phyloP scores from a whole-genome alignment of 2,797 vertebrate species.

The Triplophysa yarkandensis region DNA sequence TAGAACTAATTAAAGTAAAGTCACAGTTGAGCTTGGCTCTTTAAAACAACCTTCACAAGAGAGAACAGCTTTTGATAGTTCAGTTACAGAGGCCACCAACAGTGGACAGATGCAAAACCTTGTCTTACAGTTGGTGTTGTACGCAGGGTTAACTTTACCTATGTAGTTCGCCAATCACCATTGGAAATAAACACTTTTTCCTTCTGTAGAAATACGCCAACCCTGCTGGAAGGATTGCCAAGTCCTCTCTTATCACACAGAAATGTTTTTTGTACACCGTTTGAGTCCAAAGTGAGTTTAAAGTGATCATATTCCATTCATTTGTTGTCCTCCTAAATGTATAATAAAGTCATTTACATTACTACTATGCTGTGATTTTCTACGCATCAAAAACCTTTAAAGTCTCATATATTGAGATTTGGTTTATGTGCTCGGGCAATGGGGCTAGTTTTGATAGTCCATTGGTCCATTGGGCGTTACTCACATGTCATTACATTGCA shows the following conservation, averaged over 20 bases:
- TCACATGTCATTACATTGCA: no score
- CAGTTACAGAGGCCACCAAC: neutral
- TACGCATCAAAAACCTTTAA: no score
- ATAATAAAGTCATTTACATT: no score
- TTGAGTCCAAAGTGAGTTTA: no score
- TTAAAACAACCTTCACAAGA: neutral
- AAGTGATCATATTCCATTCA: no score
- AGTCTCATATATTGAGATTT: no score
- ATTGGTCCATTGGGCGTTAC: no score
- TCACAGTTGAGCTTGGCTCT: neutral
- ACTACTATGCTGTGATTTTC: no score
- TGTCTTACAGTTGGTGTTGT: neutral
- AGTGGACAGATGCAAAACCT: neutral
- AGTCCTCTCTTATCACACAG: neutral
- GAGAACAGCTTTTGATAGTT: neutral
- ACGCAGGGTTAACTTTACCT: neutral
- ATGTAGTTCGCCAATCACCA: constrained; percentile 17
- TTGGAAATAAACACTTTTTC: constrained; percentile 3
- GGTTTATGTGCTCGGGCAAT: no score
- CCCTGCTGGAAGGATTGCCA: neutral
- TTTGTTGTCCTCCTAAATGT: no score
- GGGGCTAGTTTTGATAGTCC: no score
- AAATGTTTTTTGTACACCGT: no score
- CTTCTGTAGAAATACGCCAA: constrained; percentile 18
- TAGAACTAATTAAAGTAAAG: neutral